phyloP scores from a whole-genome alignment of 2,888 invertebrate genomes.

The Drosophila anceps region DNA sequence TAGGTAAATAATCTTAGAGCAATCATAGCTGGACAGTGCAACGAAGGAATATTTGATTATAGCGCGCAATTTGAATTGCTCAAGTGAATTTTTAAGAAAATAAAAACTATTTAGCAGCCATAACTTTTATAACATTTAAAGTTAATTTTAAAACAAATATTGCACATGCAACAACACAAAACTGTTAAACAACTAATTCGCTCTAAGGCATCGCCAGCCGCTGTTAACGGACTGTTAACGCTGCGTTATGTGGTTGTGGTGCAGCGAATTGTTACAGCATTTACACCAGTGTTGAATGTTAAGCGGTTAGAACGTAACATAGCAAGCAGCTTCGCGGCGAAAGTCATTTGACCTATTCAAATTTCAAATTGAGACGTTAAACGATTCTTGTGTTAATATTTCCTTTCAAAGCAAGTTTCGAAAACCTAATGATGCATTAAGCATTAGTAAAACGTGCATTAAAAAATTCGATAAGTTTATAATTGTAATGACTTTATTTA shows the following conservation, averaged over 20 bases:
- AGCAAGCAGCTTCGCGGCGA: background rate
- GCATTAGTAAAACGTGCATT: background rate
- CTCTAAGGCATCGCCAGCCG: no score
- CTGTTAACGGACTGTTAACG: background rate
- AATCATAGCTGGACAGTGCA: slow-evolving; percentile 11
- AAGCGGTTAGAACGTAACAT: background rate
- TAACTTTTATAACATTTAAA: background rate
- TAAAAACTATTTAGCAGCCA: background rate
- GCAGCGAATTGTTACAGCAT: background rate
- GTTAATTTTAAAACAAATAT: background rate
- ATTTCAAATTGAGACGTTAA: background rate
- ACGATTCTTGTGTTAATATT: background rate
- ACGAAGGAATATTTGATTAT: background rate
- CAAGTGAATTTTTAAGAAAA: no score
- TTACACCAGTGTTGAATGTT: background rate
- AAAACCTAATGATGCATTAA: background rate
- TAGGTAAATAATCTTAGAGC: background rate
- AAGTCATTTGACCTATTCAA: background rate
- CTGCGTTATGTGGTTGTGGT: background rate
- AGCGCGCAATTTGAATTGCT: background rate
- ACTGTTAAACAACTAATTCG: no score
- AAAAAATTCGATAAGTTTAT: no score
- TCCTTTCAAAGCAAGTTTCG: background rate
- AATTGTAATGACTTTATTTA: background rate
- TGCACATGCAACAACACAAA: no score